These are phyloP conservation scores for Paralvinella palmiformis DNA, from an alignment of 1,140 invertebrate genomes.

Conservation along the genomic window DNA sequence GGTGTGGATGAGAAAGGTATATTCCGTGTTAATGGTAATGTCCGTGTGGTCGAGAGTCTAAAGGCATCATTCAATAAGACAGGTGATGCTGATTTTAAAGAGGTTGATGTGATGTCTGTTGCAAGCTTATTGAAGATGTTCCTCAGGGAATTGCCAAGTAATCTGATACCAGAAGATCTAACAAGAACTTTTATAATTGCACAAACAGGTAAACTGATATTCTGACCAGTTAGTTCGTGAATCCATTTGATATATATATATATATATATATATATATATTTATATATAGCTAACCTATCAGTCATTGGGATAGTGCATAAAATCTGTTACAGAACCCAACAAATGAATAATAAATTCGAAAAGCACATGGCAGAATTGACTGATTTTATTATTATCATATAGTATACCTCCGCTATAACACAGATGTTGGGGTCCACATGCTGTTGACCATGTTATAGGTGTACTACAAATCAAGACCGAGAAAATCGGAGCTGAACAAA, in stretches of 20 bases:
- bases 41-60: conserved; percentile 47
- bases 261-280: no score
- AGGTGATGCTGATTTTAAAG: conserved; percentile 49
- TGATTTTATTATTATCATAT: no score
- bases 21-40: conserved; percentile 50
- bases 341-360: neutral
- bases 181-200: conserved; percentile 40
- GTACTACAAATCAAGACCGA: no score
- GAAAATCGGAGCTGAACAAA: no score
- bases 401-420: no score
- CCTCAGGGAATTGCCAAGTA: conserved; percentile 49
- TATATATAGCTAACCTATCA: no score
- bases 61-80: conserved; percentile 41
- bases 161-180: conserved; percentile 42
- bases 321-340: no score
- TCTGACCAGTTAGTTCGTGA: neutral
- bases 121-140: conserved; percentile 50
- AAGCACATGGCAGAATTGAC: conserved; percentile 2
- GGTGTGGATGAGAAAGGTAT: conserved; percentile 46
- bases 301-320: no score
- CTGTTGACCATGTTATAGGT: no score
- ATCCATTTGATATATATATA: neutral
- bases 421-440: no score
- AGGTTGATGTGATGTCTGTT: conserved; percentile 44
- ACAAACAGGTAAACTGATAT: conserved; percentile 34